Base-by-base conservation (phyloP, 1,140 invertebrate genomes). In the Drosophila lowei region DNA sequence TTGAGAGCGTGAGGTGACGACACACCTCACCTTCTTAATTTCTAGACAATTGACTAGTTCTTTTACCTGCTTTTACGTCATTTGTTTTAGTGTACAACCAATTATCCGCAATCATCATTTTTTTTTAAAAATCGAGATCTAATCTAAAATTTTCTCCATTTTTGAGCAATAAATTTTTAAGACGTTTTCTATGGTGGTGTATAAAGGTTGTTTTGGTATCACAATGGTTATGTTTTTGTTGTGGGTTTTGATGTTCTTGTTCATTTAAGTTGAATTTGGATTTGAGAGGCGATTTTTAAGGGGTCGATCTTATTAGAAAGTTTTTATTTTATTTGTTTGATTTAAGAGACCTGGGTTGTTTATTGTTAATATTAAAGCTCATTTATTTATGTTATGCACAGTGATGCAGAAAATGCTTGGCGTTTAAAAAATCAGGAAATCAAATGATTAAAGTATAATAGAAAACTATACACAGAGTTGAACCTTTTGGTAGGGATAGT, bases 41-140 rank as follows among this genome's bases (percentile, higher is more conserved):
- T 38, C 11, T 38, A 13, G 34, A 38, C 34, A 38, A 4, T 13
- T 13, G 34, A 13, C 34, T 38, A 38, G 11, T 42, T 15, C 18
- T 48, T 57, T 38, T n/a, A 13, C 23, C 15, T 48, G 44, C 54
- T 43, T 15, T 41, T 28, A 13, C 48, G 54, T 53, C 48, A 16
- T 62, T 55, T 18, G 42, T 80, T 84, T 86, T 74, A 80, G 89
- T 90, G 89, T 79, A 84, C 89, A 90, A 90, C 89, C 89, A 90
- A 90, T 90, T 90, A 90, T 90, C 89, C 89, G 85, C 89, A 90
- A 90, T 90, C 89, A 90, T 90, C 89, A 90, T 90, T 68, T 86
- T 84, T 67, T 61, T 65, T 77, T 90, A 90, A 90, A 90, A 90
- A 89, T 90, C 83, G 84, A 90, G 88, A 90, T 90, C 72, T 78